Base-by-base conservation (phyloP, 2,888 invertebrate species). In the Bedellia somnulentella region DNA sequence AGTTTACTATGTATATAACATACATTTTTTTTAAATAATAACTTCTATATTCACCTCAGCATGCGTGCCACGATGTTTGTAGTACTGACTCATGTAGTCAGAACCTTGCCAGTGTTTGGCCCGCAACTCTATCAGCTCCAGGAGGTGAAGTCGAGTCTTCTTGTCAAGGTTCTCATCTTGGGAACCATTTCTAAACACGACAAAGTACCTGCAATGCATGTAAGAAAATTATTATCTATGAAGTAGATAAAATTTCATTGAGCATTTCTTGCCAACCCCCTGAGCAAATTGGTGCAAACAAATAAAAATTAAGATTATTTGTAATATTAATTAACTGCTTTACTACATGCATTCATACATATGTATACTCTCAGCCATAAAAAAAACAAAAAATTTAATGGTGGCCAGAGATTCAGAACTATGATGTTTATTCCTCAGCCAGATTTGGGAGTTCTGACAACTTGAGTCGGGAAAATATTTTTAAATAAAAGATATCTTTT, bases 121-220 rank as follows among this genome's bases (percentile, higher is more conserved):
- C 57, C 95, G 81, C 54, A 95, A 77, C 76, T 96, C 95, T 48
- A 96, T 92, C 39, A 95, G 79, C 77, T 95, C 93, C 57, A 96
- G 83, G 50, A 95, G 80, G 64, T 90, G 87, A 54, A 92, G 81
- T 64, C 93, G 83, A 49, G 90, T 89, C 63, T 88, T 83, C 57
- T 88, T 83, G 57, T 92, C 92, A 49, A 94, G 78, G 59, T 86
- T 83, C 60, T 89, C 88, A 66, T 92, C 90, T 62, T 90, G 88
- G 49, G 90, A 90, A 48, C 89, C 91, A 75, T 93, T 91, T 47
- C 93, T 85, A 63, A 93, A 89, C 51, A 88, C 84, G 47, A 89
- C 86, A 73, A 92, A 93, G 47, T 67, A 75, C 52, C 85, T 82
- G 64, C 84, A 89, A 51, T 83, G 57, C 45, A 82, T 85, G 66